Base-by-base conservation (phyloP, 1,140 invertebrate species). In the Stegodyphus mimosarum region DNA sequence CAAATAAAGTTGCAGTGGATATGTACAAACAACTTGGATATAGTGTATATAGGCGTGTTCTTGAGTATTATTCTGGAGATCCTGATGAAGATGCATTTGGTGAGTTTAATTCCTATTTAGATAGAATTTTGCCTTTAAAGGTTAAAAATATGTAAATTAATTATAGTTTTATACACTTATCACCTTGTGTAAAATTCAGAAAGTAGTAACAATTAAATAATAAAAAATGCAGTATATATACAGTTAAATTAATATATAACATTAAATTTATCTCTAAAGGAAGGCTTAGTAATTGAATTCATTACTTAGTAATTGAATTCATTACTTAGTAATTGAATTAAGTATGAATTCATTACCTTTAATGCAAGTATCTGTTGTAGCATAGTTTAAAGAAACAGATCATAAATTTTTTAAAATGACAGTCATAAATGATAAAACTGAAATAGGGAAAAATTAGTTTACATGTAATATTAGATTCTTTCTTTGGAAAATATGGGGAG, bases 21-120 rank as follows among this genome's bases (percentile, higher is more conserved):
- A 99, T 99, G 97, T 99, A 99, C 90, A 95, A 95, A 88, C 95
- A 95, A 90, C 91, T 99, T 64, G 98, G 97, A n/a, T 99, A 99
- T 90, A 96, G 97, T 87, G 96, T 99, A 1, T 99, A 99, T 90
- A 91, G 98, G 86, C 96, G 95, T 67, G 97, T 99, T 72, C 91
- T 99, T 73, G 97, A 99, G 91, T 99, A 99, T 92, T 99, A 99
- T 90, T 97, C 96, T 69, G 97, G 97, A 55, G 95, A 97, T 91
- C 96, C 96, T 50, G 98, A 99, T 92, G 98, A 99, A 94, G 96
- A 99, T 94, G 98, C 98, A 87, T 99, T 96, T 93, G 98, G 97
- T 98, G 93, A 92, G 87, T 89, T 76, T 71, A 33, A 33, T 33
- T 33, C 33, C 33, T 33, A 33, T 33, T 33, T 33, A 33, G 3